phyloP scores from a whole-genome alignment of 2,888 invertebrate genomes.

The Diplolepis rosae region DNA sequence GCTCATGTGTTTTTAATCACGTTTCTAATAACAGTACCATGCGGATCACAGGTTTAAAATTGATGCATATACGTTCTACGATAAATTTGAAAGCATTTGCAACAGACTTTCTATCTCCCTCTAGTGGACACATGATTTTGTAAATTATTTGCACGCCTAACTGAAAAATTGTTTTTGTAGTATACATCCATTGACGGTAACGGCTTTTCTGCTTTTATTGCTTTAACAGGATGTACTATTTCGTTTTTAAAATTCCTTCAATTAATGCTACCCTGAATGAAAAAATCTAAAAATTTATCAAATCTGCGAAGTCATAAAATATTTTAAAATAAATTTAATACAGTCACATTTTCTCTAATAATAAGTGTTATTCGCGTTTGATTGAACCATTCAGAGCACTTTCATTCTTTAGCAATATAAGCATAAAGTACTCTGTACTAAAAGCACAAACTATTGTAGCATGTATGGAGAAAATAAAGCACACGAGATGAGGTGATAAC shows the following conservation, averaged over 20 bases:
- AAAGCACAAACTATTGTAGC: conserved; percentile 10
- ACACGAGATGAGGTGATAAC: not conserved
- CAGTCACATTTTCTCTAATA: not conserved
- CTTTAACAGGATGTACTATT: too few relatives aligned
- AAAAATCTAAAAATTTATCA: too few relatives aligned
- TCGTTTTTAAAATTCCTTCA: too few relatives aligned
- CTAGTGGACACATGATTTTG: not conserved
- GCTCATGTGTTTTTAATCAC: conserved; percentile 6
- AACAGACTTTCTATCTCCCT: not conserved
- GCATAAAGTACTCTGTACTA: not conserved
- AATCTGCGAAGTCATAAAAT: too few relatives aligned
- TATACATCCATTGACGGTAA: too few relatives aligned
- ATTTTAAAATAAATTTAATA: too few relatives aligned
- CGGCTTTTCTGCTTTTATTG: too few relatives aligned
- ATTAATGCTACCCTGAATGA: too few relatives aligned
- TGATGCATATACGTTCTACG: not conserved
- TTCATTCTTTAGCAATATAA: not conserved
- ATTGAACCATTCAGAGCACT: not conserved
- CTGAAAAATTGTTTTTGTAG: not conserved
- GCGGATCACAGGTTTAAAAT: conserved; percentile 12
- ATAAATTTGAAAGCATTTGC: conserved; percentile 1
- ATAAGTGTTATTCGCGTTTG: not conserved
- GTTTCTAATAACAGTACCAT: conserved; percentile 11
- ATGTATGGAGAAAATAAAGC: conserved; percentile 22
- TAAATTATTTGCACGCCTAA: not conserved